Percentiles rank a stretch among this genome's conserved stretches.
Conservation (phyloP, 2,797 vertebrate genomes). For the Brachyrhaphis roseni region DNA sequence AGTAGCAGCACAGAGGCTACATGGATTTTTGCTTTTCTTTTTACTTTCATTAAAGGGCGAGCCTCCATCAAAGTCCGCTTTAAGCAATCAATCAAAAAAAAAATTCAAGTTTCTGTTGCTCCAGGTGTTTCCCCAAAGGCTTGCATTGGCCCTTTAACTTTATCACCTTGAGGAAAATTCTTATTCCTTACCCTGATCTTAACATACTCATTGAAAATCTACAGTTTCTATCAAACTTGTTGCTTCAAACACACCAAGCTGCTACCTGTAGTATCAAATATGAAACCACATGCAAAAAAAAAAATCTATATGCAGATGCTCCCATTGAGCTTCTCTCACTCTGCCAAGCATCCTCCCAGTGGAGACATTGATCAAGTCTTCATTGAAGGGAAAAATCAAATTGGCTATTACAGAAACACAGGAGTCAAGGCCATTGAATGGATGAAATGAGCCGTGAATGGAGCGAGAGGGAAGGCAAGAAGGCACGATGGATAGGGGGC, state of each 20-base stretch:
- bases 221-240: neutral
- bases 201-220: neutral
- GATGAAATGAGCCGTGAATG: slow-evolving; percentile 78
- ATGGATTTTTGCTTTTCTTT: slow-evolving; percentile 5
- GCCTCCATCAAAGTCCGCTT: neutral
- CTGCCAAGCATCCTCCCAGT: slow-evolving; percentile 60
- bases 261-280: slow-evolving; percentile 21
- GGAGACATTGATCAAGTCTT: slow-evolving; percentile 80
- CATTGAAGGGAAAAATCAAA: slow-evolving; percentile 76
- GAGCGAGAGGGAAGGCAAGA: slow-evolving; percentile 51
- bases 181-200: neutral
- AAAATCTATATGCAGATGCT: slow-evolving; percentile 53
- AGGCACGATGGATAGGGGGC: slow-evolving; percentile 62
- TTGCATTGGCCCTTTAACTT: neutral
- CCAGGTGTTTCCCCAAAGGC: neutral
- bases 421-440: slow-evolving; percentile 71
- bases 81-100: neutral
- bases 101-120: neutral
- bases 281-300: slow-evolving; percentile 14
- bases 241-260: slow-evolving; percentile 1
- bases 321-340: slow-evolving; percentile 61
- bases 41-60: slow-evolving; percentile 4
- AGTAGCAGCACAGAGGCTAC: neutral
- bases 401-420: slow-evolving; percentile 78
- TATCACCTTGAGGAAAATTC: neutral